These are phyloP conservation scores for Acromyrmex heyeri DNA, from an alignment of 1,140 invertebrate species.

Conservation along the genomic window DNA sequence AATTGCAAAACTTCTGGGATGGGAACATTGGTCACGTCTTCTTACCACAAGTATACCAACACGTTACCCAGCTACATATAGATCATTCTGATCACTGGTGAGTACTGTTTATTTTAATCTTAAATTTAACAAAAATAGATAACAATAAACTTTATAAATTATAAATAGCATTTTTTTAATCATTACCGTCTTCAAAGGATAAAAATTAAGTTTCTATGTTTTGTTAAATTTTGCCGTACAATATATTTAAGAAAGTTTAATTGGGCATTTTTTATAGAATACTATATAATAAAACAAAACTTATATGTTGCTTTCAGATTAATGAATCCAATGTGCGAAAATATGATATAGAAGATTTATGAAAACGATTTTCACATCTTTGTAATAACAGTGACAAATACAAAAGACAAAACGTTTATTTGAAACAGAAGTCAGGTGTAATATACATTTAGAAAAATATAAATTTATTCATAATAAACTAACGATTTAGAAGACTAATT, in stretches of 20 bases:
- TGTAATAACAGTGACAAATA: slow-evolving; percentile 54
- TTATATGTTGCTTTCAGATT: slow-evolving; percentile 55
- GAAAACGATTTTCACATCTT: slow-evolving; percentile 64
- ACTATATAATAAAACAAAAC: slow-evolving; percentile 5
- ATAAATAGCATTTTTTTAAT: slow-evolving; percentile 1
- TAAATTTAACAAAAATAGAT: not conserved
- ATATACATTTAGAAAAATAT: slow-evolving; percentile 68
- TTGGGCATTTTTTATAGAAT: not conserved
- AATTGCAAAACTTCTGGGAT: slow-evolving; percentile 89
- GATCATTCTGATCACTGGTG: slow-evolving; percentile 88
- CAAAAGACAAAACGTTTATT: slow-evolving; percentile 43
- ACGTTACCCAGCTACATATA: slow-evolving; percentile 90
- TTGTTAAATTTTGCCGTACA: too few relatives aligned
- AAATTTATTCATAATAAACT: slow-evolving; percentile 67
- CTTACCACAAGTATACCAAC: slow-evolving; percentile 87
- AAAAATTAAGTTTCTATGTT: too few relatives aligned
- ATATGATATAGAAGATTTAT: slow-evolving; percentile 63
- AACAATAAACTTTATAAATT: slow-evolving; percentile 4
- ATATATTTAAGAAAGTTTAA: not conserved
- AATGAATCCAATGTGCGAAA: slow-evolving; percentile 10
- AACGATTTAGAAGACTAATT: slow-evolving; percentile 68
- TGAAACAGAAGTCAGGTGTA: slow-evolving; percentile 60
- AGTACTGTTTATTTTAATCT: slow-evolving; percentile 23
- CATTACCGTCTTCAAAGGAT: not conserved
- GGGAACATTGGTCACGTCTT: slow-evolving; percentile 89